A percentile compares a stretch with the other conserved stretches of the same genome.
These are phyloP conservation scores for Chironomus tepperi DNA, from an alignment of 1,140 invertebrate genomes.

Conservation along the genomic window DNA sequence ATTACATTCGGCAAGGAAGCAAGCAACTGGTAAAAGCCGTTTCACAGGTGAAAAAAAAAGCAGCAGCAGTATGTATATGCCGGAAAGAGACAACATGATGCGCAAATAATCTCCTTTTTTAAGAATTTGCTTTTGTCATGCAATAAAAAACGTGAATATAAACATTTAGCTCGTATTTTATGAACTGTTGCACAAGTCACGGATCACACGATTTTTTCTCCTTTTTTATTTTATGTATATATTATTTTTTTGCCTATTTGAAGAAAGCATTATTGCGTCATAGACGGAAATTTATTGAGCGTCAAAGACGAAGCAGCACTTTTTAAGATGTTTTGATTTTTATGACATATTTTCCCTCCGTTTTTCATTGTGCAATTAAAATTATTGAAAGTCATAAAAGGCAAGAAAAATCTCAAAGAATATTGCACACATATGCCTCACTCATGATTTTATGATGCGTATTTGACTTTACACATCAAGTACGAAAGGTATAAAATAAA, in stretches of 20 bases:
- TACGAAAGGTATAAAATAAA: not conserved
- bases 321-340: not conserved
- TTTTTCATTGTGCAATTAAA: slow-evolving; percentile 4
- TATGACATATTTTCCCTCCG: not conserved
- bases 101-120: slow-evolving; percentile 1
- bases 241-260: not conserved
- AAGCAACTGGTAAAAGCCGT: not conserved
- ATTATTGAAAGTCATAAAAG: slow-evolving; percentile 1
- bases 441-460: slow-evolving; percentile 5
- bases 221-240: no score
- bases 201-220: not conserved
- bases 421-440: not conserved
- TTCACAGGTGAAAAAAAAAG: not conserved
- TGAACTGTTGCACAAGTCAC: slow-evolving; percentile 11
- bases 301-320: not conserved
- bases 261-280: not conserved
- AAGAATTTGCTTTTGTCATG: slow-evolving; percentile 13
- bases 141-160: slow-evolving; percentile 14
- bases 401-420: not conserved
- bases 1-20: slow-evolving; percentile 11
- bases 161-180: slow-evolving; percentile 13
- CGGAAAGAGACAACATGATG: not conserved
- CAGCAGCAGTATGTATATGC: not conserved
- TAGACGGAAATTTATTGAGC: not conserved
- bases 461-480: not conserved